phyloP scores from a whole-genome alignment of 2,888 invertebrate species.

The Cerastis leucographa region DNA sequence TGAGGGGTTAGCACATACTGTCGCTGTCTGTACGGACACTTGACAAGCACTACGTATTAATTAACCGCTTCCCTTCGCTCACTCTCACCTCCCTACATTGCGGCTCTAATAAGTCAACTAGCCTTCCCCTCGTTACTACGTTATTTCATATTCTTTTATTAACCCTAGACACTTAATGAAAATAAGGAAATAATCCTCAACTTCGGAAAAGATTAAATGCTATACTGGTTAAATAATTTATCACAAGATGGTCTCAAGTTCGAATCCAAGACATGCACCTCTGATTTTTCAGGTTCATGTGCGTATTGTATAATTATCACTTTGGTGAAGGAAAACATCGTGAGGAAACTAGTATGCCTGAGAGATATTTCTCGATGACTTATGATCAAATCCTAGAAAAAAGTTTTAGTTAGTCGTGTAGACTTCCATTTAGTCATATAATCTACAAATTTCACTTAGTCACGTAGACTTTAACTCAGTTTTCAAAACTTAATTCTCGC shows the following conservation, averaged over 20 bases:
- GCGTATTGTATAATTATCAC: too few relatives aligned
- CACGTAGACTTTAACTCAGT: not conserved
- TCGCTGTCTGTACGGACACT: too few relatives aligned
- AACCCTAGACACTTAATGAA: not conserved
- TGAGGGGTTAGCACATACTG: too few relatives aligned
- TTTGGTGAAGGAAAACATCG: too few relatives aligned
- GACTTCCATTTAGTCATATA: too few relatives aligned
- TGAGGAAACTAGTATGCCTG: too few relatives aligned
- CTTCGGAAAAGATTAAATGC: not conserved
- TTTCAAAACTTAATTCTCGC: not conserved
- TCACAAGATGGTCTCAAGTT: too few relatives aligned
- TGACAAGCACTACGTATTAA: slow-evolving; percentile 19
- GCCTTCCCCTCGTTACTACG: slow-evolving; percentile 1
- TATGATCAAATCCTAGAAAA: not conserved
- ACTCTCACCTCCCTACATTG: slow-evolving; percentile 6
- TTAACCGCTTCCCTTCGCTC: slow-evolving; percentile 6
- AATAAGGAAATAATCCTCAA: not conserved
- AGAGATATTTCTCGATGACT: too few relatives aligned
- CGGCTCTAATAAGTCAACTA: slow-evolving; percentile 26
- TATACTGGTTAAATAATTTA: not conserved
- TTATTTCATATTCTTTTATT: slow-evolving; percentile 14
- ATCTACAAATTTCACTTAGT: not conserved
- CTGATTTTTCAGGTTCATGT: too few relatives aligned
- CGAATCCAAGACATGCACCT: too few relatives aligned
- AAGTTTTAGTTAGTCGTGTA: not conserved